Conservation (phyloP, 2,797 vertebrate genomes). For the Staurois parvus region DNA sequence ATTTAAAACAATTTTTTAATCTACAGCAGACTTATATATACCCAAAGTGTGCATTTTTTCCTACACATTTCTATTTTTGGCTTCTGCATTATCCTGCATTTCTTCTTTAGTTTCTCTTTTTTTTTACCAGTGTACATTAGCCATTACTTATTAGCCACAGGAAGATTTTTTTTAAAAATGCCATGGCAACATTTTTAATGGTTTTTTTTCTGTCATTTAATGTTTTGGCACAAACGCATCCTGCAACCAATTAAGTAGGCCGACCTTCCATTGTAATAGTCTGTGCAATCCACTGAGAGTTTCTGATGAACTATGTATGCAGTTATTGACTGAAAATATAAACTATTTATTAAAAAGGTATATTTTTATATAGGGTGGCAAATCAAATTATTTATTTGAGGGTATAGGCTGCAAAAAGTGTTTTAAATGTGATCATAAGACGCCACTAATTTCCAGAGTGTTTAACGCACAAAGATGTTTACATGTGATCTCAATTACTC, state of each 20-base stretch:
- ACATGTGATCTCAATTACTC: constrained; percentile 6
- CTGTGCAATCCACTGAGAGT: background rate
- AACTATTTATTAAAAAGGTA: constrained; percentile 53
- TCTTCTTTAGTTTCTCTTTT: background rate
- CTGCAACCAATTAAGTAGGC: constrained; percentile 15
- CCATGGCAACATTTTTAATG: no score
- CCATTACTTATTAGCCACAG: no score
- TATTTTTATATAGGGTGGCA: constrained; percentile 53
- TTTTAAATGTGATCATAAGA: background rate
- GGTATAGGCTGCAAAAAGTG: constrained; percentile 4
- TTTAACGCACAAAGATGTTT: constrained; percentile 10
- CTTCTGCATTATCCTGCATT: background rate
- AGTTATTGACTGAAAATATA: constrained; percentile 28
- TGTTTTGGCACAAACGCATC: background rate
- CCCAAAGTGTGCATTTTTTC: background rate
- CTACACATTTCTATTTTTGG: background rate
- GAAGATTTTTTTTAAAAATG: no score
- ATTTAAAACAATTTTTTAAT: background rate
- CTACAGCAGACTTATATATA: background rate
- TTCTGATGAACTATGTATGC: background rate
- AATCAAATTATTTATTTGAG: constrained; percentile 31
- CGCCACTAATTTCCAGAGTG: background rate
- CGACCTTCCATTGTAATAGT: background rate
- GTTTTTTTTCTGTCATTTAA: background rate
- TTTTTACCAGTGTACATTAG: background rate